Evolutionary conservation across 2,888 invertebrate genomes (phyloP).

Genomic region (Hypena proboscidalis): DNA sequence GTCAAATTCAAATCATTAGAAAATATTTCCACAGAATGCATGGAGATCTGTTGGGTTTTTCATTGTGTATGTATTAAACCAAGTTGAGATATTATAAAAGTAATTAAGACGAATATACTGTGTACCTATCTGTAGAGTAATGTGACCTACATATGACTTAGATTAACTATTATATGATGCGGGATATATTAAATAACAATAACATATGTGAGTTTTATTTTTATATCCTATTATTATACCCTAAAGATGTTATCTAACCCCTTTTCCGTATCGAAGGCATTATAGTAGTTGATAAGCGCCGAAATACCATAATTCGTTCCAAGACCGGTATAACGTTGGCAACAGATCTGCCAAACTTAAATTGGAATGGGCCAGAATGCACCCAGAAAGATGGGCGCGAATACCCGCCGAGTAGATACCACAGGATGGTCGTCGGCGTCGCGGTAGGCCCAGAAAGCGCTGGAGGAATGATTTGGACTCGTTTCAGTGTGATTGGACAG

Average conservation of each 20-base stretch:
- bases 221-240: not conserved
- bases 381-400: too few relatives aligned
- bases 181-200: slow-evolving; percentile 61
- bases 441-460: too few relatives aligned
- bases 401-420: too few relatives aligned
- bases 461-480: too few relatives aligned
- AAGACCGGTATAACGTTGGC: too few relatives aligned
- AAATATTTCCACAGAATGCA: slow-evolving; percentile 11
- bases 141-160: slow-evolving; percentile 63
- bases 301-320: too few relatives aligned
- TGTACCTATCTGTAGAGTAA: slow-evolving; percentile 69
- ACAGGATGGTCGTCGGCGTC: too few relatives aligned
- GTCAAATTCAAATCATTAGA: not conserved
- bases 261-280: not conserved
- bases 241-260: too few relatives aligned
- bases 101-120: slow-evolving; percentile 61
- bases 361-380: too few relatives aligned
- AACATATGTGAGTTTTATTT: slow-evolving; percentile 64
- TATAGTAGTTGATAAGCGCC: too few relatives aligned
- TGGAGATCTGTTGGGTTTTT: slow-evolving; percentile 14
- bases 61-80: slow-evolving; percentile 19
- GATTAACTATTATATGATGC: slow-evolving; percentile 64
- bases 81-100: slow-evolving; percentile 47
- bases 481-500: too few relatives aligned
- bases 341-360: too few relatives aligned